Evolutionary conservation across 2,797 vertebrate species (phyloP), one percentile per base, ranked within the genome.

Genomic region (Notolabrus celidotus): DNA sequence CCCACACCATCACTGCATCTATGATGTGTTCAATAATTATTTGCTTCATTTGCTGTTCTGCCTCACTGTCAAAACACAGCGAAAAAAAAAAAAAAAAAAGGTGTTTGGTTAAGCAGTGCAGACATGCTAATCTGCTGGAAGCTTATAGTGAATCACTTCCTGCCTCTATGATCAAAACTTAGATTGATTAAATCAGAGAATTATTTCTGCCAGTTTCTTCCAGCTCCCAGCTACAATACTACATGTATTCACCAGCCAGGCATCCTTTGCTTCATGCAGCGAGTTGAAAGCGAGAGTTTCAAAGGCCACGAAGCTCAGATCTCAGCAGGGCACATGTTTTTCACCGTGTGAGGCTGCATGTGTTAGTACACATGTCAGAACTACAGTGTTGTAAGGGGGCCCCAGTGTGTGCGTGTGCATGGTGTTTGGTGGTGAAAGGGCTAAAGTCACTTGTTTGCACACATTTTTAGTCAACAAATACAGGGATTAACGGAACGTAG

Each of bases 271-370:
- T 68, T 79, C 62, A 79, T 58, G 61, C 42, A 67, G 75, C 1
- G 41, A 77, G 66, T 71, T 69, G 64, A 80, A 75, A 82, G 83
- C 8, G 10, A 63, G 34, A 25, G 46, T 88, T 73, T 81, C 66
- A 87, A 92, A 91, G 83, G 87, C 74, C 86, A 90, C 64, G 31
- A 20, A 76, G 77, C 88, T 89, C 79, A 78, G 77, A 81, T 87
- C 80, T 86, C 86, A 91, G 74, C 76, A 52, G 77, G 77, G 58
- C 77, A 67, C 77, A 52, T 67, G 79, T 80, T 83, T 71, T 51
- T 38, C 77, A 49, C 74, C 85, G 80, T 84, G 86, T 88, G 84
- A 79, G 77, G 43, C 55, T 49, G 70, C 66, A 72, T 66, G 76
- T 85, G 83, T 83, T 77, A 38, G 61, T 79, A 74, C 87, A 83